Evolutionary conservation across 2,797 vertebrate species (phyloP).

Genomic region (Ctenosaura bakeri): DNA sequence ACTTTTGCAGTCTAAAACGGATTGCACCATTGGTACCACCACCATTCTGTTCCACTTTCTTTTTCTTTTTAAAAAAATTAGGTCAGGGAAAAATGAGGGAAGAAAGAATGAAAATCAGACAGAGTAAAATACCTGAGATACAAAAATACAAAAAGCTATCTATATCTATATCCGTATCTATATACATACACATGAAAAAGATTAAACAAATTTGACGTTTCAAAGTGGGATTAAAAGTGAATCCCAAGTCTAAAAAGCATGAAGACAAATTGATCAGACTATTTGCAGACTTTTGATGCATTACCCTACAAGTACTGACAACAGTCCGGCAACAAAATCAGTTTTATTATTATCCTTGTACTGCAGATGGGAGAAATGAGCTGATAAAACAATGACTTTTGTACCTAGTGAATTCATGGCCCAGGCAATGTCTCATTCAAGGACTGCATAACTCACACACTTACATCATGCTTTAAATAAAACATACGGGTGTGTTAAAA

Average conservation of each 20-base stretch:
- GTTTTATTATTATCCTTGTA: neutral
- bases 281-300: neutral
- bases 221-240: neutral
- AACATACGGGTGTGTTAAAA: neutral
- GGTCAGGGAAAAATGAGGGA: neutral
- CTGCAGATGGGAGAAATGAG: neutral
- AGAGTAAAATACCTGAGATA: neutral
- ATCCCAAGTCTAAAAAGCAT: neutral
- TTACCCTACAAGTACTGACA: neutral
- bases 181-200: neutral
- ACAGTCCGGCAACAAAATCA: too few species aligned
- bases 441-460: neutral
- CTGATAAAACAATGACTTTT: neutral
- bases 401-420: neutral
- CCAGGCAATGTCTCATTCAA: neutral
- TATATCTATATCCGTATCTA: too few species aligned
- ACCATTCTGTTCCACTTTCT: neutral
- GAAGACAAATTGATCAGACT: neutral
- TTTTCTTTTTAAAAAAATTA: neutral
- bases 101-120: neutral
- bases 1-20: neutral
- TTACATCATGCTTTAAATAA: constrained; percentile 2
- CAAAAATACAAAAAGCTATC: too few species aligned
- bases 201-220: neutral
- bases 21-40: neutral